These are phyloP conservation scores for Syrphus vitripennis DNA, from an alignment of 2,888 invertebrate species.

Conservation along the genomic window DNA sequence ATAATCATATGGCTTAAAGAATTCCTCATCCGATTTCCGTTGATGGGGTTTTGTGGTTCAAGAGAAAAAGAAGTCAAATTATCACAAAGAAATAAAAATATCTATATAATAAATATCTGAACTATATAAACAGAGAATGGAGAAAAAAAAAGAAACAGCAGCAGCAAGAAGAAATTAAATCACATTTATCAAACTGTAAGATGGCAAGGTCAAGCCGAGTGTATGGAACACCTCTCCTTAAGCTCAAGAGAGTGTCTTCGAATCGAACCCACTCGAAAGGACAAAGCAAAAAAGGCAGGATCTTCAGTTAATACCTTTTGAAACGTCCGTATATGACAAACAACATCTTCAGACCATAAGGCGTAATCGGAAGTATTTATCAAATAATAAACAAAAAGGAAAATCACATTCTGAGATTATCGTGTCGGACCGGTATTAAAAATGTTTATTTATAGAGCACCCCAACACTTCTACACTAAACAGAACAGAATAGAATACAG, in stretches of 20 bases:
- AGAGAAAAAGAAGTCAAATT: background rate
- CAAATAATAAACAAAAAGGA: slow-evolving; percentile 35
- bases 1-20: background rate
- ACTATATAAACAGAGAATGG: background rate
- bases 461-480: background rate
- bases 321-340: slow-evolving; percentile 31
- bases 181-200: slow-evolving; percentile 25
- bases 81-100: background rate
- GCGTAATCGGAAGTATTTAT: slow-evolving; percentile 37
- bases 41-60: background rate
- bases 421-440: slow-evolving; percentile 36
- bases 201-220: slow-evolving; percentile 30
- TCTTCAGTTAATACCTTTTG: slow-evolving; percentile 36
- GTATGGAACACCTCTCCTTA: slow-evolving; percentile 8
- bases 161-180: background rate
- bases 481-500: background rate
- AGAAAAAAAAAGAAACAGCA: background rate
- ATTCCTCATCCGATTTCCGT: background rate
- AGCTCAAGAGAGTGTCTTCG: slow-evolving; percentile 22
- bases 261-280: slow-evolving; percentile 26
- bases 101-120: background rate
- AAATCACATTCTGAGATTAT: slow-evolving; percentile 36
- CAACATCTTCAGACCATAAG: slow-evolving; percentile 34
- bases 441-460: slow-evolving; percentile 36
- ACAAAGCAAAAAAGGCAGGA: slow-evolving; percentile 29